Evolutionary conservation across 2,113 vertebrate genomes (phyloP), one percentile per base, ranked within the genome.

Genomic region (Physeter macrocephalus): DNA sequence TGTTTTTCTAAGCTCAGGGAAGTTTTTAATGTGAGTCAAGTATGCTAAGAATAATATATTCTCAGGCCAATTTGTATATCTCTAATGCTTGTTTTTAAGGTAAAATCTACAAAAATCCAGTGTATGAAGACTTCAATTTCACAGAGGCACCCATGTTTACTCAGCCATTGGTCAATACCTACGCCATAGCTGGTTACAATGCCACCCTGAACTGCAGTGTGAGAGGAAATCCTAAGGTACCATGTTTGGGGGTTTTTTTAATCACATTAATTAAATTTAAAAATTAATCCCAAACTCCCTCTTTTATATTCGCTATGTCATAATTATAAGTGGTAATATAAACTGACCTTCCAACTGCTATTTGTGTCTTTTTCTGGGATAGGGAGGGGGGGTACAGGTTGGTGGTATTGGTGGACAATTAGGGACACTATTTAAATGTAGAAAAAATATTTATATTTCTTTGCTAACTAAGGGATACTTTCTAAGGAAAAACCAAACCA

Each of bases 141-240:
- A 99, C 98, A 2, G 99, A 99, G 97, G 97, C 99, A 0, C 99
- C 99, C 0, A 98, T 99, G 95, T 99, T 99, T 97, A 99, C 99
- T 1, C 99, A 99, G 97, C 99, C 99, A 11, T 98, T 99, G 94
- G 98, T 99, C 93, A 99, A 99, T 98, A 99, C 99, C 0, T 99
- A 99, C 11, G 99, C 99, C 0, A 93, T 99, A 0, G 99, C 99
- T 27, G 99, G 99, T 46, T 99, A 99, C 98, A 99, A 99, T 0
- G 96, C 99, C 52, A 99, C 99, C 54, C 98, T 99, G 88, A 99
- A 99, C 98, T 99, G 99, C 98, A 99, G 99, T 0, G 99, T 99
- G 49, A 99, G 99, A 49, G 99, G 99, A 94, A 99, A 99, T 93
- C 99, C 99, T 81, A 99, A 99, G 99, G 99, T 99, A 99, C 69